phyloP scores from a whole-genome alignment of 2,888 invertebrate genomes.

The Reticulitermes lucifugus region DNA sequence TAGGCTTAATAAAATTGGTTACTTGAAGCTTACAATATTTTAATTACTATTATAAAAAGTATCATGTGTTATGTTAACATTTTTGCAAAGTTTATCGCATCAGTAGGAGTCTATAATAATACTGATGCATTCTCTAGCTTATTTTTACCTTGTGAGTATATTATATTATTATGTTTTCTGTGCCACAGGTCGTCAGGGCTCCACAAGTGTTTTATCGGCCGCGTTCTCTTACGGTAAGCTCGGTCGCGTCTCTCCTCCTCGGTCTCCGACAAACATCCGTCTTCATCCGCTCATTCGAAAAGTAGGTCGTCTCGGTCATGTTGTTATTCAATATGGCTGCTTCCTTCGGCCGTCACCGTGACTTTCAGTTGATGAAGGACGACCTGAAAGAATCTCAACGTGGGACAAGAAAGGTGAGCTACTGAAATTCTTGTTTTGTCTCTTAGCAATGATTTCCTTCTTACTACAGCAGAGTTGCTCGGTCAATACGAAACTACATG shows the following conservation, averaged over 20 bases:
- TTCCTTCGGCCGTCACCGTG: slow-evolving; percentile 20
- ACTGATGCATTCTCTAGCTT: not conserved
- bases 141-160: slow-evolving; percentile 5
- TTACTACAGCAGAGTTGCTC: not conserved
- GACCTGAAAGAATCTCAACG: not conserved
- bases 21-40: too few species aligned
- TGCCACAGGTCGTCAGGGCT: not conserved
- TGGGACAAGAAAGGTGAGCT: not conserved
- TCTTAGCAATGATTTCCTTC: not conserved
- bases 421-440: not conserved
- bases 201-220: not conserved
- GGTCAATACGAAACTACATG: not conserved
- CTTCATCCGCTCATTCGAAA: slow-evolving; percentile 33
- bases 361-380: slow-evolving; percentile 8
- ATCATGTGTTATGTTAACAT: too few species aligned
- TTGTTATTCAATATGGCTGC: slow-evolving; percentile 29
- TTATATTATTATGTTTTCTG: not conserved
- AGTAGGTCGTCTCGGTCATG: slow-evolving; percentile 28
- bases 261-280: slow-evolving; percentile 21
- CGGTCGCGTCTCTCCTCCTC: slow-evolving; percentile 8
- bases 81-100: too few species aligned
- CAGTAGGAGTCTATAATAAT: too few species aligned
- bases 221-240: not conserved
- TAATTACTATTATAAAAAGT: too few species aligned
- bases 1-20: too few species aligned